These are phyloP conservation scores for Odocoileus hemionus DNA, from an alignment of 2,113 vertebrate genomes.

Conservation along the genomic window DNA sequence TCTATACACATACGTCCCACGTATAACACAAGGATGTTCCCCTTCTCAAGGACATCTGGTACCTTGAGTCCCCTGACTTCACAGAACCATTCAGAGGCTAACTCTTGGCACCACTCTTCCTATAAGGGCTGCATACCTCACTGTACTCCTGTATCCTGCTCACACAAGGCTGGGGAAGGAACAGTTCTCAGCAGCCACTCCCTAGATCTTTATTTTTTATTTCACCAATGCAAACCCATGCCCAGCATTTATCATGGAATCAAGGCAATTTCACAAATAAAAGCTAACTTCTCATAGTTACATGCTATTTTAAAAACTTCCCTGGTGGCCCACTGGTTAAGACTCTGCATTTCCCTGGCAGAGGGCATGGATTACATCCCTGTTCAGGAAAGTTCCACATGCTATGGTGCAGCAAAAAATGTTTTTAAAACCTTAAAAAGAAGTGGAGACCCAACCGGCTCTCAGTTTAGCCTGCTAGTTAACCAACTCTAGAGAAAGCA, in stretches of 20 bases:
- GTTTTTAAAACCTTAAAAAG: background rate
- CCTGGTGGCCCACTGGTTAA: background rate
- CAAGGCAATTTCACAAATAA: background rate
- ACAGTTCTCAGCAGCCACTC: background rate
- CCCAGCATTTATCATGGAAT: background rate
- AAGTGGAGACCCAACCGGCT: background rate
- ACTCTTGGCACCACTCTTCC: background rate
- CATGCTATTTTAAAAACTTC: background rate
- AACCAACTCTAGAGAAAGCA: background rate
- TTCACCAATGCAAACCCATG: background rate
- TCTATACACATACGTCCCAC: rapidly evolving
- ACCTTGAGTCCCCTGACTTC: background rate
- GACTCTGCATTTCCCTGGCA: background rate
- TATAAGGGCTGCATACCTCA: background rate
- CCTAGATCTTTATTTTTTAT: background rate
- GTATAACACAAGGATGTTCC: background rate
- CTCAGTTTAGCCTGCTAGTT: background rate
- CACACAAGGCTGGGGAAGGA: background rate
- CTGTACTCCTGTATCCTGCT: background rate
- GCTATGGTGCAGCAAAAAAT: background rate
- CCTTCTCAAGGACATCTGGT: background rate
- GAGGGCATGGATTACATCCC: background rate
- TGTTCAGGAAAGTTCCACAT: background rate
- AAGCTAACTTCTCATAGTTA: background rate
- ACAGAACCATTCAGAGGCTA: background rate